These are phyloP conservation scores for Drosophila paucipuncta DNA, from an alignment of 2,888 invertebrate genomes.

Conservation along the genomic window DNA sequence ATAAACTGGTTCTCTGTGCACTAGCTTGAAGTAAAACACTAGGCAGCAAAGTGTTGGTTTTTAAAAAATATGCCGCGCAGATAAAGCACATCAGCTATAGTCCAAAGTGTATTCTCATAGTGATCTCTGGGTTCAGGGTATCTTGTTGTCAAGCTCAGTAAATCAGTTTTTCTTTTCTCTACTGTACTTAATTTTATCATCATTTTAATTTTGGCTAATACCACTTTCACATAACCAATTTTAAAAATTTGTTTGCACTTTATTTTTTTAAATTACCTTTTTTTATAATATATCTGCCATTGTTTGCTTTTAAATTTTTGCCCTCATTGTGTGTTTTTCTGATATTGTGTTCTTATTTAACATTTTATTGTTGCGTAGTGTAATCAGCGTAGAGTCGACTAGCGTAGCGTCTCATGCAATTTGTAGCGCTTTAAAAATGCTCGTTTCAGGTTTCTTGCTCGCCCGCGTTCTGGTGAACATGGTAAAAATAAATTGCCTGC, in stretches of 20 bases:
- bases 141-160: neutral
- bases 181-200: neutral
- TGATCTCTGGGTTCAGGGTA: neutral
- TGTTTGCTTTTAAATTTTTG: neutral
- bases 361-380: conserved; percentile 31
- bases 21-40: conserved; percentile 21
- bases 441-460: conserved; percentile 26
- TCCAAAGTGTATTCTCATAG: neutral
- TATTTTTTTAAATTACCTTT: neutral
- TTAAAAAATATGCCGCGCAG: too few species aligned
- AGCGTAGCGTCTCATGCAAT: conserved; percentile 26
- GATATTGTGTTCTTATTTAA: neutral
- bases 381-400: neutral
- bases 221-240: too few species aligned
- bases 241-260: neutral
- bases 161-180: neutral
- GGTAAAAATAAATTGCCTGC: conserved; percentile 78
- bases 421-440: conserved; percentile 43
- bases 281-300: neutral
- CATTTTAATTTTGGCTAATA: neutral
- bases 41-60: conserved; percentile 1
- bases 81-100: too few species aligned
- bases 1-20: conserved; percentile 40
- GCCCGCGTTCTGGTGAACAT: conserved; percentile 36
- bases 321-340: neutral